Evolutionary conservation across 2,888 invertebrate species (phyloP), one percentile per base, ranked within the genome.

Genomic region (Lasioglossum malachurum): DNA sequence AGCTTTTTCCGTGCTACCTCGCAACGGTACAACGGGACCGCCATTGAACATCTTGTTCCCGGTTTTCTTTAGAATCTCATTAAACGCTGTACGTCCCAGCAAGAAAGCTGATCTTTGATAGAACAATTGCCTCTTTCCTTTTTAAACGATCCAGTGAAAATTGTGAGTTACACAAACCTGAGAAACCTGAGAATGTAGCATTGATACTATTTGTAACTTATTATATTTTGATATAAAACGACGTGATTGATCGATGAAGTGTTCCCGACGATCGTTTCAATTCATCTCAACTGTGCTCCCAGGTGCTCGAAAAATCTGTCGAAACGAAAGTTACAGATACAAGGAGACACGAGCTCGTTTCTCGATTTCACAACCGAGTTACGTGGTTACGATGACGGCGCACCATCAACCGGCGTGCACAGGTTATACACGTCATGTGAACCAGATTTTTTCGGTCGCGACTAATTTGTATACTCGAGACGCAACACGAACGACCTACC

Each of bases 401-500:
- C 69, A 35, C 31, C 38, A 38, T 35, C 35, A 19, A 14, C 31
- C 64, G 10, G 23, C 35, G 38, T 10, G 23, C 10, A 53, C n/a
- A 23, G 31, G 19, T 31, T 31, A 31, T 31, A 31, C 31, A 8
- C 31, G 8, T 23, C 31, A 7, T 38, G 16, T 38, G 69, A 69
- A 69, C 35, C 69, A 69, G 38, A 69, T 69, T 38, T 69, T 69
- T 69, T 69, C 69, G 69, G 23, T 69, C 38, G 4, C 38, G 38
- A 69, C 69, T 69, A 69, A 69, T 69, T 69, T 69, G 38, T 69
- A 69, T 23, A 35, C 35, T 38, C 23, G 38, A 35, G 69, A 69
- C 38, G 38, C 69, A 4, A 31, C 27, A 3, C 67, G 38, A 69
- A 38, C 38, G 69, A 38, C 69, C 69, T 23, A 7, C 38, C 23